Evolutionary conservation across 2,888 invertebrate species (phyloP).

Genomic region (Euplagia quadripunctaria): DNA sequence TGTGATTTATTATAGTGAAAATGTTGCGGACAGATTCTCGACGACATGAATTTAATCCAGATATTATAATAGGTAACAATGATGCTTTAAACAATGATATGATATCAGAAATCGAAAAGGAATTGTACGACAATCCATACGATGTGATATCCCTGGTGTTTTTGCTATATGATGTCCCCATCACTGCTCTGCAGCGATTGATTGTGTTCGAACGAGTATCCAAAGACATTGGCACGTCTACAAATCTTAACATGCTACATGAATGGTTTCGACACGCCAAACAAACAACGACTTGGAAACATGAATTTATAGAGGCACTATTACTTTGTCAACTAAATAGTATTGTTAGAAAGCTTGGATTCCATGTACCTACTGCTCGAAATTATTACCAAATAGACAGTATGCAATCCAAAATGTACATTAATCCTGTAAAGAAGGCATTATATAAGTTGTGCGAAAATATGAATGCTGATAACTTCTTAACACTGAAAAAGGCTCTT

Average conservation of each 20-base stretch:
- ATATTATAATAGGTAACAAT: constrained; percentile 57
- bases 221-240: constrained; percentile 59
- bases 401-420: constrained; percentile 58
- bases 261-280: constrained; percentile 77
- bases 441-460: constrained; percentile 78
- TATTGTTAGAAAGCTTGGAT: constrained; percentile 75
- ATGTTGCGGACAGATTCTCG: constrained; percentile 65
- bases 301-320: constrained; percentile 80
- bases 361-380: constrained; percentile 65
- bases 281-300: constrained; percentile 68
- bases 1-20: constrained; percentile 24
- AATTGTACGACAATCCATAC: constrained; percentile 66
- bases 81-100: constrained; percentile 67
- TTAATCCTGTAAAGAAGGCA: constrained; percentile 75
- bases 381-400: constrained; percentile 67
- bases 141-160: constrained; percentile 80
- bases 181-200: constrained; percentile 76
- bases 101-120: constrained; percentile 74
- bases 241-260: constrained; percentile 69
- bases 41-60: constrained; percentile 33
- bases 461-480: constrained; percentile 64
- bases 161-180: constrained; percentile 76
- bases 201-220: constrained; percentile 72
- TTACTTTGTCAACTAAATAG: constrained; percentile 72
- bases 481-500: constrained; percentile 71